These are phyloP conservation scores for Epirrhoe tristata DNA, from an alignment of 2,888 invertebrate species.

Conservation along the genomic window DNA sequence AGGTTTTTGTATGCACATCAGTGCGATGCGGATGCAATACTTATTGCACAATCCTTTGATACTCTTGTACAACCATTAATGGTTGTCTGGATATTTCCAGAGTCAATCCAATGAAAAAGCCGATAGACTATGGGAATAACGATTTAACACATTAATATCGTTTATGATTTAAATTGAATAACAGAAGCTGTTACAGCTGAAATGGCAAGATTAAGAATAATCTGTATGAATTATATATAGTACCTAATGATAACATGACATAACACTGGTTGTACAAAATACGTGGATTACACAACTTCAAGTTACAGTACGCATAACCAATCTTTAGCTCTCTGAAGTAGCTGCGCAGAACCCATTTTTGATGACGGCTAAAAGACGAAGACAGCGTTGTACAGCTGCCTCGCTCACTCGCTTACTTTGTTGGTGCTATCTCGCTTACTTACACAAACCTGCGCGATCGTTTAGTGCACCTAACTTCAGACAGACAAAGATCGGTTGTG, in stretches of 20 bases:
- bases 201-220: constrained; percentile 2
- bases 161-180: neutral
- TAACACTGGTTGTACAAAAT: constrained; percentile 59
- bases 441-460: no score
- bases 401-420: no score
- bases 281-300: constrained; percentile 66
- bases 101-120: neutral
- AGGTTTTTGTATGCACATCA: constrained; percentile 66
- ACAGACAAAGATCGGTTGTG: no score
- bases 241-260: constrained; percentile 60
- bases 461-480: no score
- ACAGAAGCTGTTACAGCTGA: constrained; percentile 1
- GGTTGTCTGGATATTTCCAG: neutral
- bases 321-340: no score
- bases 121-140: neutral
- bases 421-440: no score
- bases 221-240: constrained; percentile 38
- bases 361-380: no score
- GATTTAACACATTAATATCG: neutral
- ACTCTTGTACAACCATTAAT: neutral
- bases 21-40: constrained; percentile 61
- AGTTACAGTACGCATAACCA: no score
- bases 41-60: constrained; percentile 55
- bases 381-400: no score
- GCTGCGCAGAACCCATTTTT: no score